Conservation (phyloP, 2,113 vertebrate species). For the Oryzias curvinotus region DNA sequence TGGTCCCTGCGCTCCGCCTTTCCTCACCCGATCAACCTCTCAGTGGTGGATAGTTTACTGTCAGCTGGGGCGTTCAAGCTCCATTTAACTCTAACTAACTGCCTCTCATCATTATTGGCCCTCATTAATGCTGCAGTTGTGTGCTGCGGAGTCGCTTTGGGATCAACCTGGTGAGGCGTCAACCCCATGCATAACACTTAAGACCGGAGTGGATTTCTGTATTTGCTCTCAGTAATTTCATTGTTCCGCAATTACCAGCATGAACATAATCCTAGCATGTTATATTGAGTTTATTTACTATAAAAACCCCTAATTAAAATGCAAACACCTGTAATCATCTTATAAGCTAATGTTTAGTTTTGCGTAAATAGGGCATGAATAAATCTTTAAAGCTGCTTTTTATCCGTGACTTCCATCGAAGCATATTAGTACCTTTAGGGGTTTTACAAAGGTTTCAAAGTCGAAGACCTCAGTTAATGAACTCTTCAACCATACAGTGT, state of each 20-base stretch:
- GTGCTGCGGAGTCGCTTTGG: slow-evolving; percentile 32
- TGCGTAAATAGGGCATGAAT: slow-evolving; percentile 18
- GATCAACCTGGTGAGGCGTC: slow-evolving; percentile 45
- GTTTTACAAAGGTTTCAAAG: background rate
- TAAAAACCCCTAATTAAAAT: slow-evolving; percentile 41
- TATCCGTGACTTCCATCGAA: slow-evolving; percentile 4
- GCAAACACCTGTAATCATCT: slow-evolving; percentile 42
- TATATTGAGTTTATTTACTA: slow-evolving; percentile 28
- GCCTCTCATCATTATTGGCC: slow-evolving; percentile 68
- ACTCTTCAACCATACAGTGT: too few relatives aligned
- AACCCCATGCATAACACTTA: slow-evolving; percentile 24
- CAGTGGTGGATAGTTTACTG: slow-evolving; percentile 54
- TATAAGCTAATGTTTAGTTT: slow-evolving; percentile 38
- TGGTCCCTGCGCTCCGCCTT: slow-evolving; percentile 28
- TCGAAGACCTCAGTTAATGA: too few relatives aligned
- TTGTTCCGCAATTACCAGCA: slow-evolving; percentile 31
- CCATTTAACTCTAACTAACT: slow-evolving; percentile 77
- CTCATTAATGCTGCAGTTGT: slow-evolving; percentile 60
- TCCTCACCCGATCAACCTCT: slow-evolving; percentile 49
- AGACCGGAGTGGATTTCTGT: slow-evolving; percentile 1
- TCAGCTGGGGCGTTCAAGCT: slow-evolving; percentile 73
- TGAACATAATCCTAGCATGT: slow-evolving; percentile 34
- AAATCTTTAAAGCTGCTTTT: slow-evolving; percentile 28
- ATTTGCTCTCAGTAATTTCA: slow-evolving; percentile 29
- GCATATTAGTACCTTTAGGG: background rate